phyloP scores from a whole-genome alignment of 2,113 vertebrate genomes.

The Vidua macroura region DNA sequence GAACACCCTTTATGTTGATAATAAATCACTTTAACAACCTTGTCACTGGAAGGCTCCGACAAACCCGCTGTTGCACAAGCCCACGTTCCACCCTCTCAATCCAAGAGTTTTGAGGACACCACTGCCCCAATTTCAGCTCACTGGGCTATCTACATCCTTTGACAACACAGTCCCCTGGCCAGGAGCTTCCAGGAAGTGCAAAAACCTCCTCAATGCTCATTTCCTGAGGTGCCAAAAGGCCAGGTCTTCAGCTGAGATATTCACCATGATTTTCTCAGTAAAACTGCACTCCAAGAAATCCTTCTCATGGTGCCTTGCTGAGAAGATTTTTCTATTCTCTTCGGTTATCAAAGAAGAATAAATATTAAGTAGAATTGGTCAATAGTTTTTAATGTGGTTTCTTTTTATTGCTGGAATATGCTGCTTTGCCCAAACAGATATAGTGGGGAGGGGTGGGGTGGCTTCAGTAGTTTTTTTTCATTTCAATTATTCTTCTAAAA shows the following conservation, averaged over 20 bases:
- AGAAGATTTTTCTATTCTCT: conserved; percentile 22
- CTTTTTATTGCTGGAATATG: conserved; percentile 12
- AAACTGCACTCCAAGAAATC: conserved; percentile 38
- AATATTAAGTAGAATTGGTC: conserved; percentile 28
- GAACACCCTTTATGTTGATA: not conserved
- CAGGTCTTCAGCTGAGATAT: not conserved
- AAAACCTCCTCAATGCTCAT: not conserved
- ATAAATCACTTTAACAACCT: conserved; percentile 4
- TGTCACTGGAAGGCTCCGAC: not conserved
- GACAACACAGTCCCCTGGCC: not conserved
- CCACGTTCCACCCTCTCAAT: not conserved
- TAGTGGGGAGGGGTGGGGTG: not conserved
- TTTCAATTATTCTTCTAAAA: conserved; percentile 44
- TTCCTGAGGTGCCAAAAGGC: not conserved
- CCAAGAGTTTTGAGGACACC: not conserved
- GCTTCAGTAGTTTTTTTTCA: conserved; percentile 12
- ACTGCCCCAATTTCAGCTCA: not conserved
- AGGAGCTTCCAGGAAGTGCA: not conserved
- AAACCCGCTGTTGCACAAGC: not conserved
- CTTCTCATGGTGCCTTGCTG: not conserved
- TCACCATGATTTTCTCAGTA: not conserved
- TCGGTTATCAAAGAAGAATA: conserved; percentile 44
- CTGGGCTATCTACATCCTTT: not conserved
- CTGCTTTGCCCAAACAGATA: conserved; percentile 43
- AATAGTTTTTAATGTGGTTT: conserved; percentile 45